Evolutionary conservation across 2,797 vertebrate species (phyloP).

Genomic region (Phrynocephalus vlangalii): DNA sequence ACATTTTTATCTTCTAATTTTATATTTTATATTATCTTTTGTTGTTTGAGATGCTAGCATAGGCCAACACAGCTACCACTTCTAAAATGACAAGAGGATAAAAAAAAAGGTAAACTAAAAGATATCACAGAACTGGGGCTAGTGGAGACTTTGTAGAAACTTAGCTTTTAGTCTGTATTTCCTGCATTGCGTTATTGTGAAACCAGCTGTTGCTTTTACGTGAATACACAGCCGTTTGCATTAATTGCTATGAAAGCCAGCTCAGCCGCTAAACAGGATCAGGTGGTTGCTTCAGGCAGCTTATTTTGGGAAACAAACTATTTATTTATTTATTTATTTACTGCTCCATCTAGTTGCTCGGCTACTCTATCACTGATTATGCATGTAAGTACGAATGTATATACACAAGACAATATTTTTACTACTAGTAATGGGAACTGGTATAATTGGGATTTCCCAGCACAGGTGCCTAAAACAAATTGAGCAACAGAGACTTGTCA

Average conservation of each 20-base stretch:
- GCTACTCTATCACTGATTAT: neutral
- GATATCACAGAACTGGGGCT: neutral
- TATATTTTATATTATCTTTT: too few species aligned
- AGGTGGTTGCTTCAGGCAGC: neutral
- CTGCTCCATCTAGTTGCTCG: too few species aligned
- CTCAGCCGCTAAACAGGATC: neutral
- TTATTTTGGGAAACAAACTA: neutral
- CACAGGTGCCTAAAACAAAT: neutral
- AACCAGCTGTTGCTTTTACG: neutral
- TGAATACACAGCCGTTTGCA: neutral
- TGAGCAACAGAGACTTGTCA: too few species aligned
- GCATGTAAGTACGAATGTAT: neutral
- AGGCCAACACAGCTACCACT: too few species aligned
- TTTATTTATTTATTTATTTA: neutral
- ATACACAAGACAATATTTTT: neutral
- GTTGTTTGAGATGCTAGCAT: too few species aligned
- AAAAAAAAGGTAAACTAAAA: neutral
- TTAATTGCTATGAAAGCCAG: neutral
- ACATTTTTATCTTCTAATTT: too few species aligned
- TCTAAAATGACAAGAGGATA: too few species aligned
- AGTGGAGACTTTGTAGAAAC: neutral
- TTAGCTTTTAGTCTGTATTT: neutral
- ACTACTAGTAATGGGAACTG: neutral
- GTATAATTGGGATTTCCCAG: neutral
- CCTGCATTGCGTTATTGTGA: neutral